phyloP scores from a whole-genome alignment of 2,797 vertebrate genomes.

The Nyctalus aviator region DNA sequence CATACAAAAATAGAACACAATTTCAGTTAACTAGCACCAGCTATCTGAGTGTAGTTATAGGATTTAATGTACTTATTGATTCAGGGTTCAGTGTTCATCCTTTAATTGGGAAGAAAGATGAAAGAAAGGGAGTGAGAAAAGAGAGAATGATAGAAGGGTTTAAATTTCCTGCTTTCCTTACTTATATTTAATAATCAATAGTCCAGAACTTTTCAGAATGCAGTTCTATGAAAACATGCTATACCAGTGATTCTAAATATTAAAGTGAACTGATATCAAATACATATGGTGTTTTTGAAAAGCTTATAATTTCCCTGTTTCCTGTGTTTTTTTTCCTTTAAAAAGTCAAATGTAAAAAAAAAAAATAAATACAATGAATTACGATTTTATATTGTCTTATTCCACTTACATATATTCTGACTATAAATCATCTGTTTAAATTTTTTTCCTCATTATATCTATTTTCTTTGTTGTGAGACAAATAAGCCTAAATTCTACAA shows the following conservation, averaged over 20 bases:
- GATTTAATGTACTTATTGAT: background rate
- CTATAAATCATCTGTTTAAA: background rate
- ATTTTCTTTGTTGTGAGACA: background rate
- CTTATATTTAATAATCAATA: constrained; percentile 35
- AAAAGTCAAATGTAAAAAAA: background rate
- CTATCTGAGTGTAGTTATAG: background rate
- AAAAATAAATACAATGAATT: background rate
- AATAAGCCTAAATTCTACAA: background rate
- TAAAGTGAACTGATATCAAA: background rate
- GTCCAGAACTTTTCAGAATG: background rate
- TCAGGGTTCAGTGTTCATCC: background rate
- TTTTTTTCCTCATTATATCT: background rate
- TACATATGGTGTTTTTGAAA: background rate
- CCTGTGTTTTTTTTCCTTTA: background rate
- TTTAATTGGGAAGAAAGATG: background rate
- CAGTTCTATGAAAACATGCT: background rate
- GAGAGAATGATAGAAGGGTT: background rate
- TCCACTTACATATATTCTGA: background rate
- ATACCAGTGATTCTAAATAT: background rate
- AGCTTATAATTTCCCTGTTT: background rate
- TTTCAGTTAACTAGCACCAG: background rate
- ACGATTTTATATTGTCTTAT: background rate
- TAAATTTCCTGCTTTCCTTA: background rate
- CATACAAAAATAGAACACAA: background rate
- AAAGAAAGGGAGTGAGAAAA: background rate